Evolutionary conservation across 2,797 vertebrate species (phyloP).

Genomic region (Cyclura pinguis): DNA sequence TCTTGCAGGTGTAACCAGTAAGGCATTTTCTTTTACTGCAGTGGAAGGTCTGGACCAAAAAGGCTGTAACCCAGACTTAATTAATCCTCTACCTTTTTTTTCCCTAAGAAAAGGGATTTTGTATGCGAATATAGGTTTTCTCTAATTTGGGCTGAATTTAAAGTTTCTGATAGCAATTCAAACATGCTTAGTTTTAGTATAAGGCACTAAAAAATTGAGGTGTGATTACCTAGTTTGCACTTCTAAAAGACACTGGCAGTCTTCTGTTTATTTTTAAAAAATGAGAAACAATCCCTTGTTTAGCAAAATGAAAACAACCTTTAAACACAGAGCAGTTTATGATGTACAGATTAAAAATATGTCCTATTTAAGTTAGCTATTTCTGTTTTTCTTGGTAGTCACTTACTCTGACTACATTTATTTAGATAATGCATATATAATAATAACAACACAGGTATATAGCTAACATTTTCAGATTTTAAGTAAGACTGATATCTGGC

Average conservation of each 20-base stretch:
- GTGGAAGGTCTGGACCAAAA: slow-evolving; percentile 13
- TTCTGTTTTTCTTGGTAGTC: neutral
- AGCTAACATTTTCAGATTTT: neutral
- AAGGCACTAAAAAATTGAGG: neutral
- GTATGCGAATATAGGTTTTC: neutral
- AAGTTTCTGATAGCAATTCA: slow-evolving; percentile 23
- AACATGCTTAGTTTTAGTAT: slow-evolving; percentile 10
- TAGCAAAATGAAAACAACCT: neutral
- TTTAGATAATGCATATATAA: neutral
- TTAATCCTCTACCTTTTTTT: neutral
- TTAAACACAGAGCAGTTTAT: neutral
- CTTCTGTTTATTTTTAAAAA: slow-evolving; percentile 19
- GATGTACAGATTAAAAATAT: neutral
- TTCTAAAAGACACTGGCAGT: neutral
- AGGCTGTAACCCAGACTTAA: slow-evolving; percentile 20
- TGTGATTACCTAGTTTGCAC: neutral
- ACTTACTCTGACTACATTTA: neutral
- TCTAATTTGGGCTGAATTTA: neutral
- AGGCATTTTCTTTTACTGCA: slow-evolving; percentile 13
- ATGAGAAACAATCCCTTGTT: neutral
- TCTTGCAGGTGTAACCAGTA: neutral
- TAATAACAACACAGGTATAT: neutral
- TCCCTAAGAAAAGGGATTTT: neutral
- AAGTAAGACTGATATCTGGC: neutral
- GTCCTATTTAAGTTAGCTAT: neutral